A percentile compares a stretch with the other conserved stretches of the same genome.
These are phyloP conservation scores for Ophraella communa DNA, from an alignment of 2,888 invertebrate species.

Conservation along the genomic window DNA sequence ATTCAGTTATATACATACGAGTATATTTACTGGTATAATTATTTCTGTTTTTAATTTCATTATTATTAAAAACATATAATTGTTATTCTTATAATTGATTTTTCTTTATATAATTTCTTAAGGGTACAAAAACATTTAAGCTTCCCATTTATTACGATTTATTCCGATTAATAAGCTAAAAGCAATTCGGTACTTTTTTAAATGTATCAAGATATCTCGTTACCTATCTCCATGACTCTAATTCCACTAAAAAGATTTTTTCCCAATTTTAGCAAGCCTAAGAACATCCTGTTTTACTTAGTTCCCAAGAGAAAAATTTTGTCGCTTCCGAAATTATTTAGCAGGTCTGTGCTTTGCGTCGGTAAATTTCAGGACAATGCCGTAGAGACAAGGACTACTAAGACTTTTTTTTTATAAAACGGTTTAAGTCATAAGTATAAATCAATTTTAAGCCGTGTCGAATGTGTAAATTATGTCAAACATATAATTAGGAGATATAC, in stretches of 20 bases:
- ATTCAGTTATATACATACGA: too few relatives aligned
- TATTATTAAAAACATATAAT: too few relatives aligned
- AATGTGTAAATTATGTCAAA: background rate
- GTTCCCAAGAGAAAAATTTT: constrained; percentile 17
- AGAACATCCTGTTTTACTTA: constrained; percentile 11
- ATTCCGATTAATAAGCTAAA: too few relatives aligned
- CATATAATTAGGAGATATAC: too few relatives aligned
- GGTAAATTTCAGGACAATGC: background rate
- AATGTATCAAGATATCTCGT: background rate
- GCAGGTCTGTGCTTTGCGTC: constrained; percentile 1
- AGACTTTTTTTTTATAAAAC: background rate
- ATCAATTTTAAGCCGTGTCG: background rate
- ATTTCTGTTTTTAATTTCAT: too few relatives aligned
- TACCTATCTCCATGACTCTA: background rate
- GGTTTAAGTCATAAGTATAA: background rate
- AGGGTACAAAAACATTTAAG: too few relatives aligned
- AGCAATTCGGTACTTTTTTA: background rate
- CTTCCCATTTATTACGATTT: too few relatives aligned
- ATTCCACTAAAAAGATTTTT: background rate
- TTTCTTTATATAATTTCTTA: too few relatives aligned
- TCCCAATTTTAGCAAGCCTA: background rate
- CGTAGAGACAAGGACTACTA: background rate
- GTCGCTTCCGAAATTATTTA: constrained; percentile 18
- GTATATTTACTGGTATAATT: too few relatives aligned
- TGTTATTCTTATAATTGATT: too few relatives aligned